Evolutionary conservation across 2,797 vertebrate species (phyloP).

Genomic region (Arrhamphus sclerolepis): DNA sequence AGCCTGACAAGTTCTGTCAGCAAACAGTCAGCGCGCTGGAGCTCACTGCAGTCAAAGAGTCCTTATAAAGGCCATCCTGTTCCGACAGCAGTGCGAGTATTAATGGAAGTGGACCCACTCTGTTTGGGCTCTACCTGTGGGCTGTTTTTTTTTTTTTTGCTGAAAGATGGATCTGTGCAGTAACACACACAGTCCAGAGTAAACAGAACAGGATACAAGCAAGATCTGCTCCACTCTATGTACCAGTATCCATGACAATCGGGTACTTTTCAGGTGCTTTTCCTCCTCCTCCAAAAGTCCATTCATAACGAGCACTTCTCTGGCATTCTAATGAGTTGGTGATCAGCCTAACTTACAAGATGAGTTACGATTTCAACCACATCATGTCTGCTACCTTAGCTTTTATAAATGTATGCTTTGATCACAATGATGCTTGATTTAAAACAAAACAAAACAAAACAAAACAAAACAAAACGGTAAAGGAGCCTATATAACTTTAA

Average conservation of each 20-base stretch:
- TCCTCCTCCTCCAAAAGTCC: constrained; percentile 9
- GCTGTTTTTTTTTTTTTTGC: constrained; percentile 32
- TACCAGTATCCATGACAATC: constrained; percentile 69
- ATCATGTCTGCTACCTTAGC: constrained; percentile 16
- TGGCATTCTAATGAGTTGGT: constrained; percentile 35
- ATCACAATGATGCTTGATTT: background rate
- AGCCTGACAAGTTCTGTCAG: constrained; percentile 26
- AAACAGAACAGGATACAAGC: constrained; percentile 36
- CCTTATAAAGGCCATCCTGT: constrained; percentile 28
- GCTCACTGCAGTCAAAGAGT: constrained; percentile 8
- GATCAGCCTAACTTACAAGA: constrained; percentile 15
- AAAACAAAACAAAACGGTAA: no score
- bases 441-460: background rate
- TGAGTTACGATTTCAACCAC: constrained; percentile 17
- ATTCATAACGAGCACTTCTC: constrained; percentile 24
- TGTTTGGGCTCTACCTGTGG: constrained; percentile 39
- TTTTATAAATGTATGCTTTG: constrained; percentile 20
- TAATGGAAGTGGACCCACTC: constrained; percentile 24
- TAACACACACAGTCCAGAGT: constrained; percentile 35
- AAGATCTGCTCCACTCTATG: constrained; percentile 24
- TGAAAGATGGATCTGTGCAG: constrained; percentile 48
- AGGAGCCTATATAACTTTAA: background rate
- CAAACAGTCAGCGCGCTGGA: constrained; percentile 12
- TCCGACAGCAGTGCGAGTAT: constrained; percentile 26
- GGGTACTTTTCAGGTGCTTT: background rate